Base-by-base conservation (phyloP, 2,797 vertebrate genomes). In the Dermochelys coriacea region DNA sequence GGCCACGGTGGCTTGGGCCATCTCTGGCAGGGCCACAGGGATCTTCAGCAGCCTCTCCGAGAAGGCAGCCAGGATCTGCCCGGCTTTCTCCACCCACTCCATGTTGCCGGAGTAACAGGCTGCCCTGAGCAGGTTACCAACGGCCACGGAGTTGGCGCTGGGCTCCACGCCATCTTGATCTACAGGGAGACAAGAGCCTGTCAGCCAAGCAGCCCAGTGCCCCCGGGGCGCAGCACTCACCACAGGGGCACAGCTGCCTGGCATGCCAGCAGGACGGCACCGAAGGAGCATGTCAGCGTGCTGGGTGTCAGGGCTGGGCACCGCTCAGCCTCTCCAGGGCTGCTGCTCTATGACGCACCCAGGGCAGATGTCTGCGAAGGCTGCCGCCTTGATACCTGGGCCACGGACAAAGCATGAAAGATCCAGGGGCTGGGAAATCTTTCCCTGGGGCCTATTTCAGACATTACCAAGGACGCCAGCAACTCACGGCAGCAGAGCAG, bases 91-190 rank as follows among this genome's bases (percentile, higher is more conserved):
- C 84, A 98, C 96, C 99, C 99, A 99, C 52, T 99, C 99, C 86
- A 83, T 97, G 34, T 96, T 98, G 82, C 98, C 98, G 0, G 98
- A 98, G 97, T 99, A 99, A 90, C 98, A 98, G 5, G 98, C 99
- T 81, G 99, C 98, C 80, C 99, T 98, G 86, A 99, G 98, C 77
- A 99, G 98, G 94, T 99, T 99, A 96, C 98, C 98, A 5, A 99
- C 98, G 0, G 99, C 98, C 74, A 99, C 96, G 0, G 99, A 99
- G 97, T 99, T 99, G 49, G 98, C 99, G 0, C 99, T 98, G 95
- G 99, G 99, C 96, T 99, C 99, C 2, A 99, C 99, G 18, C 99
- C 99, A 1, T 99, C 99, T 95, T 99, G 99, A 97, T 99, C 99
- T 99, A 97, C 12, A 52, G 71, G 81, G 41, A 64, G 12, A 89